Base-by-base conservation (phyloP, 2,113 vertebrate species). In the Laticauda laticaudata region DNA sequence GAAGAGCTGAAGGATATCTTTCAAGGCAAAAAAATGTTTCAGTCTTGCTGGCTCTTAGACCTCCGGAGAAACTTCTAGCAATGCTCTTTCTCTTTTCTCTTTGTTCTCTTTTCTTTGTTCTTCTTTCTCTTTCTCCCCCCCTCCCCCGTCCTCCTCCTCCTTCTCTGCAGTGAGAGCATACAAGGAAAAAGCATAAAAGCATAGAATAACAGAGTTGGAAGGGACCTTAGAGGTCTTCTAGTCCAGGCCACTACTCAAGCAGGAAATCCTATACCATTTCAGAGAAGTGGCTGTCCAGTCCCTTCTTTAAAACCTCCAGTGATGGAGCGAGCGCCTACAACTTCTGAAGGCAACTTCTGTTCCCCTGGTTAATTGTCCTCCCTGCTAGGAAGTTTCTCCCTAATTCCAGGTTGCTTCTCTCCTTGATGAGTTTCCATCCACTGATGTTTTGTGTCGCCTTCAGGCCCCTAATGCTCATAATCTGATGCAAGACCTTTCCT, bases 241-340 rank as follows among this genome's bases (percentile, higher is more conserved):
- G 59, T 61, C 59, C 59, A 61, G 3, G 24, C 24, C 59, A 1
- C 59, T 29, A 3, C 24, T 61, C 24, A 11, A 29, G 24, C 10
- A 29, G 9, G 9, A 61, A 11, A 61, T 3, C 3, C 24, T 29
- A 1, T 61, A 61, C 1, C 24, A 61, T 61, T 29, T 11, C 59
- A 29, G 59, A 61, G 0, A 61, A 11, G 3, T 11, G 24, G 1
- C 10, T 11, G 3, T 61, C 9, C 3, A 61, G 26, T 4, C 3
- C 29, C 3, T 61, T 29, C 59, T 61, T 61, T 4, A 61, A 61
- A 24, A 61, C 59, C 59, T 29, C 24, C 10, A 29, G 10, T 29
- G 10, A 4, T 61, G 59, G 1, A 61, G 24, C 0, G 1, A 61
- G 24, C 0, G 1, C 10, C 59, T 3, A 61, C 3, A 4, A 4